A percentile compares a stretch with the other conserved stretches of the same genome.
Evolutionary conservation across 2,797 vertebrate genomes (phyloP).

Genomic region (Sebastiscus tertius): DNA sequence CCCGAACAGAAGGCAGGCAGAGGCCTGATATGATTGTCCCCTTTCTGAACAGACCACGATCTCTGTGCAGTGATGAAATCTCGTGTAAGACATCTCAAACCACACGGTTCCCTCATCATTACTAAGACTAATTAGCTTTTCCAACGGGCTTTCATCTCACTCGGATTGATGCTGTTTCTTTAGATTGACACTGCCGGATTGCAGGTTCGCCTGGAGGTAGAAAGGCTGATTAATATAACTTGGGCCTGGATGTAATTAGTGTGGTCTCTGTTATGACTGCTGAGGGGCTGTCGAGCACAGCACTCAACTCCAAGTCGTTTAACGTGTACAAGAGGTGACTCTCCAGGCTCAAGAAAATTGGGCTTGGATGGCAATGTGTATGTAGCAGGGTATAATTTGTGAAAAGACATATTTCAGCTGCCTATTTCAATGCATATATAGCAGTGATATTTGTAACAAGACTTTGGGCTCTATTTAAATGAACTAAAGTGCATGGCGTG

Average conservation of each 20-base stretch:
- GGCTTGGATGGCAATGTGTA: not conserved
- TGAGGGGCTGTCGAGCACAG: conserved; percentile 26
- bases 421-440: not conserved
- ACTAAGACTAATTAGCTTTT: conserved; percentile 59
- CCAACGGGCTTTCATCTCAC: conserved; percentile 45
- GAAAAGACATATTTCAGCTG: not conserved
- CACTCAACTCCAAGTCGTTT: not conserved
- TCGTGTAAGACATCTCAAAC: conserved; percentile 49
- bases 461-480: not conserved
- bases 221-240: conserved; percentile 54
- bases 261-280: conserved; percentile 16
- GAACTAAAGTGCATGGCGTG: not conserved
- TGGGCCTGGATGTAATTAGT: conserved; percentile 49
- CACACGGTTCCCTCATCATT: conserved; percentile 23
- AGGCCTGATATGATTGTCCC: conserved; percentile 37
- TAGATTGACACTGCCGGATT: conserved; percentile 52
- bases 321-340: conserved; percentile 12
- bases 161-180: conserved; percentile 50
- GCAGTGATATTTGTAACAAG: not conserved
- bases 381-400: not conserved
- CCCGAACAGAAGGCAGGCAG: not conserved
- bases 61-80: conserved; percentile 57
- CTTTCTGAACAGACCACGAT: conserved; percentile 24
- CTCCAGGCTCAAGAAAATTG: not conserved
- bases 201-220: conserved; percentile 40